Percentiles rank a stretch among this genome's conserved stretches.
phyloP scores from a whole-genome alignment of 2,113 vertebrate genomes.

The Cavia aperea region DNA sequence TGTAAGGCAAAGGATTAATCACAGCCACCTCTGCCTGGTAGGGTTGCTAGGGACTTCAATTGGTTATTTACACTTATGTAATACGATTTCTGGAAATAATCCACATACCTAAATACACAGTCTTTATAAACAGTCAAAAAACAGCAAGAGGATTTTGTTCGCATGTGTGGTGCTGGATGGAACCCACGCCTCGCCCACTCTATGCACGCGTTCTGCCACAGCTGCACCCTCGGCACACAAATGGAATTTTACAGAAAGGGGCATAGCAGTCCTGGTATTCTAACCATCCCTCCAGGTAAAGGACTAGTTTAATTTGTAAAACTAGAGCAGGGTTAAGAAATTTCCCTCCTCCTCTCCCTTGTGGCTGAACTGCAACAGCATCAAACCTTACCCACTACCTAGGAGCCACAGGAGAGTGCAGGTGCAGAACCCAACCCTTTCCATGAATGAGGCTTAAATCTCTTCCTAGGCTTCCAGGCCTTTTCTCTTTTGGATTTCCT shows the following conservation, averaged over 20 bases:
- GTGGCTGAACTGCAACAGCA: not conserved
- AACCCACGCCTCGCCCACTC: not conserved
- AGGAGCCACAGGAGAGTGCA: rapidly evolving
- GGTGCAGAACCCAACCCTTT: not conserved
- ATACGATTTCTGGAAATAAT: not conserved
- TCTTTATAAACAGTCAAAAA: not conserved
- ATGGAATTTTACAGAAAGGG: not conserved
- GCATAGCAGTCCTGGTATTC: not conserved
- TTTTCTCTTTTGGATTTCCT: not conserved
- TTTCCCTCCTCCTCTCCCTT: not conserved
- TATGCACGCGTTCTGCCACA: not conserved
- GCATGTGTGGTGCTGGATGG: not conserved
- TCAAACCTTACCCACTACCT: not conserved
- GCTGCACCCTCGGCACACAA: not conserved
- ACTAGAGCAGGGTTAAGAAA: not conserved
- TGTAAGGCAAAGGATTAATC: not conserved
- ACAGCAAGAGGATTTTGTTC: not conserved
- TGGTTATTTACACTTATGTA: not conserved
- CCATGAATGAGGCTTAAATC: no score
- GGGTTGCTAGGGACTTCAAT: not conserved
- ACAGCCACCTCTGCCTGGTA: not conserved
- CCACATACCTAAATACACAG: not conserved
- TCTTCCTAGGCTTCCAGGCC: not conserved
- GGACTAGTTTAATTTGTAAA: not conserved
- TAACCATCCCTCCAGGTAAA: not conserved